A percentile compares a stretch with the other conserved stretches of the same genome.
Conservation (phyloP, 1,140 invertebrate species). For the Drosophila sp. region DNA sequence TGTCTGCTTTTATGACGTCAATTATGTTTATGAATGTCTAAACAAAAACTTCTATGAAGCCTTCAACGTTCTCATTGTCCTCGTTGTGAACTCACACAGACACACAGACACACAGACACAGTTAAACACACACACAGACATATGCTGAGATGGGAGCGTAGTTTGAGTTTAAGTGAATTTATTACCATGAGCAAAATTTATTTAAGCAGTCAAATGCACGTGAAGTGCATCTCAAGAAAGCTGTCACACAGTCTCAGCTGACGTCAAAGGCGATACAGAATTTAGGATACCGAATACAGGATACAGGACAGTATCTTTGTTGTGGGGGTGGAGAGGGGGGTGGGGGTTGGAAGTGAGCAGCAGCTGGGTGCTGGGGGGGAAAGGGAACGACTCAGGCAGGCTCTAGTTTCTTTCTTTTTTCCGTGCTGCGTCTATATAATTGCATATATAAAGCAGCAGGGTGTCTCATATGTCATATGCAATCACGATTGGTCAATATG, state of each 20-base stretch:
- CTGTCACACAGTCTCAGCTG: slow-evolving; percentile 63
- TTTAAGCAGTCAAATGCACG: slow-evolving; percentile 82
- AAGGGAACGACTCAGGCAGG: too few relatives aligned
- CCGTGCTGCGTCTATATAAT: too few relatives aligned
- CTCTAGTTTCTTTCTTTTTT: too few relatives aligned
- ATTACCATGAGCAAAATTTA: slow-evolving; percentile 82
- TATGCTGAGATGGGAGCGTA: slow-evolving; percentile 15
- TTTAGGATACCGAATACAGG: slow-evolving; percentile 10
- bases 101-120: slow-evolving; percentile 2
- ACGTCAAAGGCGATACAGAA: slow-evolving; percentile 41
- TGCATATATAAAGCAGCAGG: too few relatives aligned
- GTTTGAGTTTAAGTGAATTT: slow-evolving; percentile 81
- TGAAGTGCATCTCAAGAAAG: slow-evolving; percentile 79
- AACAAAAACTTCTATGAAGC: slow-evolving; percentile 79
- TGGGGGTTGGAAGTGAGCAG: not conserved
- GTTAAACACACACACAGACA: not conserved
- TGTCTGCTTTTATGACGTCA: slow-evolving; percentile 82
- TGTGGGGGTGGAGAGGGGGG: not conserved
- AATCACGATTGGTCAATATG: too few relatives aligned
- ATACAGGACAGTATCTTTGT: slow-evolving; percentile 7
- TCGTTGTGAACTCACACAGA: slow-evolving; percentile 31
- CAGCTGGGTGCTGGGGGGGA: too few relatives aligned
- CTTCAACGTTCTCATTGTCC: slow-evolving; percentile 55
- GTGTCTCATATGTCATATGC: too few relatives aligned
- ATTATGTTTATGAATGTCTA: slow-evolving; percentile 83